Base-by-base conservation (phyloP, 2,888 invertebrate genomes). In the Drosophila macrothrix region DNA sequence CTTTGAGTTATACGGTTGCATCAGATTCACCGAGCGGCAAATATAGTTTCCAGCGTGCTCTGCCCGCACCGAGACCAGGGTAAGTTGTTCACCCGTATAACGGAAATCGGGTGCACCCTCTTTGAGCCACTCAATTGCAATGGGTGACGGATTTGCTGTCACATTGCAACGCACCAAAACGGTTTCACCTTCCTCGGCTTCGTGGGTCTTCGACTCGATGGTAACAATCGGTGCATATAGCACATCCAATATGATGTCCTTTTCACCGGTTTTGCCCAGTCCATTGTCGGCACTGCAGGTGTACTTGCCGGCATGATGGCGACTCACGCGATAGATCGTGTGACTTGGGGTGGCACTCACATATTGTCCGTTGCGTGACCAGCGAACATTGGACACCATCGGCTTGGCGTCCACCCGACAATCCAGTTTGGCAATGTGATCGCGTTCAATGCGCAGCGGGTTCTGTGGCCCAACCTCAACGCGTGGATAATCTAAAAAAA, bases 331-430 rank as follows among this genome's bases (percentile, higher is more conserved):
- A 67, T 96, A 96, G 66, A 98, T 96, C 7, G 95, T 95, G 92
- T 98, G 96, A 39, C 95, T 95, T 92, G 97, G 96, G 28, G 96
- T 95, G 67, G 96, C 96, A 75, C 97, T 97, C 73, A 98, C 96
- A 91, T 97, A 96, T 84, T 97, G 96, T 4, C 97, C 97, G 90
- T 97, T 96, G 76, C 97, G 95, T 71, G 96, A 96, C 99, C 99
- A 99, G 75, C 96, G 95, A 1, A 99, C 96, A 80, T 95, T 96
- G 80, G 95, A 95, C 0, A 98, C 98, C 91, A 95, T 95, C 1
- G 98, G 98, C 90, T 98, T 98, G n/a, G 98, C 96, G 90, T 98
- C 98, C 16, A 98, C 98, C 83, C 96, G 95, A 92, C 99, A 99
- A 80, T 96, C 96, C 91, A 99, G 94, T 6, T 96, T 96, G 9